Base-by-base conservation (phyloP, 2,797 vertebrate species). In the Rhinella marina region DNA sequence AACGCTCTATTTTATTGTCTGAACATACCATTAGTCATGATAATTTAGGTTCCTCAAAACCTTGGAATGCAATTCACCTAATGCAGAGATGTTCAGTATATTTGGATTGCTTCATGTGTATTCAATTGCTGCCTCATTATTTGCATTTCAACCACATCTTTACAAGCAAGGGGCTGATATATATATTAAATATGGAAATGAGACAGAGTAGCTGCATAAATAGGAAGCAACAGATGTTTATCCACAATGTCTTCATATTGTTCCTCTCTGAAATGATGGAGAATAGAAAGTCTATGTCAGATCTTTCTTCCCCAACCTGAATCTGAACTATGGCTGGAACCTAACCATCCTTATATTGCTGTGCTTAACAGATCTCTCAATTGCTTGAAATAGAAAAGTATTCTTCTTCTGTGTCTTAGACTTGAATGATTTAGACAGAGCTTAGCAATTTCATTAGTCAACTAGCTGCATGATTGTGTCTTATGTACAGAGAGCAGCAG, bases 361-460 rank as follows among this genome's bases (percentile, higher is more conserved):
- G 19, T 50, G 32, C 32, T 59, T 19, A 54, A 83, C 52, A 32
- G 54, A 59, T 41, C 54, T 73, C 27, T 59, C 13, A 48, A 57
- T 41, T 32, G 68, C 82, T 59, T 73, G 82, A n/a, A 73, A 62
- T 27, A n/a, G 29, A 23, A 76, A 84, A 48, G 70, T 76, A 61
- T 76, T 59, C 48, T 59, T 84, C 23, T 52, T 57, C 32, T 16
- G n/a, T 1, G 3, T 57, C 12, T 7, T 76, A 61, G 25, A 75
- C n/a, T n/a, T 57, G 50, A 57, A 50, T 89, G 32, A 64, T 88
- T 61, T n/a, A n/a, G 70, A 84, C 29, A 84, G n/a, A 32, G 27
- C 84, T 23, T 0, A 3, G 57, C 77, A 41, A 48, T 75, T 89
- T 89, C 66, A 77, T 87, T 90, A 86, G 77, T 85, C 87, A 87